phyloP scores from a whole-genome alignment of 2,113 vertebrate species.

The Pseudorhombus dupliciocellatus region DNA sequence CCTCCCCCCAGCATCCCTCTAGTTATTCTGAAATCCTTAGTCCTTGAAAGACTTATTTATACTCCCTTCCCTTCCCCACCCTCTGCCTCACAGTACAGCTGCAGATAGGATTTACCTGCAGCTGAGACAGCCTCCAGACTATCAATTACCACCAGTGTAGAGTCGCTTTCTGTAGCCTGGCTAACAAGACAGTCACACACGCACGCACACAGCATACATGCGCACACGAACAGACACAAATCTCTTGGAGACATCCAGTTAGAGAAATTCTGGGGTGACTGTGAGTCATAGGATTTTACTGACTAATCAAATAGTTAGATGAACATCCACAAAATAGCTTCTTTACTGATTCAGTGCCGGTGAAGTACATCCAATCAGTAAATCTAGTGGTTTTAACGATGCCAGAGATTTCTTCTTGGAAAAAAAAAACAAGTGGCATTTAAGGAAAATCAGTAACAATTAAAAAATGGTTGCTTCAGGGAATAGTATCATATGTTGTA shows the following conservation, averaged over 20 bases:
- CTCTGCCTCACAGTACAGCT: constrained; percentile 50
- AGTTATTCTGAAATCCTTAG: constrained; percentile 68
- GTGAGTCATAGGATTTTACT: constrained; percentile 32
- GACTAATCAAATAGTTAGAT: constrained; percentile 34
- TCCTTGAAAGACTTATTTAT: constrained; percentile 71
- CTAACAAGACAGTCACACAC: constrained; percentile 56
- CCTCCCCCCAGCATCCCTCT: constrained; percentile 16
- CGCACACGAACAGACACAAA: constrained; percentile 16
- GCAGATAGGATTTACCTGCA: constrained; percentile 80
- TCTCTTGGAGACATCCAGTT: constrained; percentile 25
- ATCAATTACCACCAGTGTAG: constrained; percentile 80
- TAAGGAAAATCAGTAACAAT: not conserved
- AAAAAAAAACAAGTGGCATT: constrained; percentile 10
- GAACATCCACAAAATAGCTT: constrained; percentile 28
- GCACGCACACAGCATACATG: constrained; percentile 21
- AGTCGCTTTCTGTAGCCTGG: constrained; percentile 66
- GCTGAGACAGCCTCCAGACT: constrained; percentile 79
- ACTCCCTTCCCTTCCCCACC: constrained; percentile 32
- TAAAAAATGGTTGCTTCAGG: not conserved
- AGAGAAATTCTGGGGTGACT: constrained; percentile 43
- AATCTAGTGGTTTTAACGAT: too few species aligned
- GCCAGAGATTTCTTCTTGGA: constrained; percentile 9
- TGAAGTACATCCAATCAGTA: constrained; percentile 20
- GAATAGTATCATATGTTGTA: not conserved
- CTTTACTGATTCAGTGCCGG: constrained; percentile 1